These are phyloP conservation scores for Xiphophorus couchianus DNA, from an alignment of 2,113 vertebrate genomes.

Conservation along the genomic window DNA sequence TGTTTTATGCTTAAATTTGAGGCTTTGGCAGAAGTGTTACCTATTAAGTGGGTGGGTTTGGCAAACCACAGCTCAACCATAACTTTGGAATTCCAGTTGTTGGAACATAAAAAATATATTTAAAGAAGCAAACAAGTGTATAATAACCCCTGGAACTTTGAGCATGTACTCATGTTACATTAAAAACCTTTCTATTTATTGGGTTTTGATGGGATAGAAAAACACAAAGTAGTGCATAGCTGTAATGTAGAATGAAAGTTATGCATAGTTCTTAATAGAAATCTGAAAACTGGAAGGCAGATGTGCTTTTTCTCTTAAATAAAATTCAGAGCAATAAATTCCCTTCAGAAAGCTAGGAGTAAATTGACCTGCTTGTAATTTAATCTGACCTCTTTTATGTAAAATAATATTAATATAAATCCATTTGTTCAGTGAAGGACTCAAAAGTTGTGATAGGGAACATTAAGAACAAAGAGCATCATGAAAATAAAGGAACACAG, in stretches of 20 bases:
- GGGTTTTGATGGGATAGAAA: neutral
- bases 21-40: neutral
- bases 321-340: neutral
- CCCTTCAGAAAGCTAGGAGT: neutral
- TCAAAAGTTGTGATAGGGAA: too few relatives aligned
- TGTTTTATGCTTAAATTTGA: neutral
- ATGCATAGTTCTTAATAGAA: neutral
- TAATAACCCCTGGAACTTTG: neutral
- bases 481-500: too few relatives aligned
- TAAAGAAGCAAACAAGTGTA: too few relatives aligned
- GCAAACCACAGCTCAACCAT: neutral
- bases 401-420: neutral
- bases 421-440: neutral
- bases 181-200: neutral
- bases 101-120: neutral
- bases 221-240: neutral
- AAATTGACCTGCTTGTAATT: neutral
- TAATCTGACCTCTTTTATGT: neutral
- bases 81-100: neutral
- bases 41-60: neutral
- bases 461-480: too few relatives aligned
- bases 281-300: neutral
- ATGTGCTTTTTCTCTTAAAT: neutral
- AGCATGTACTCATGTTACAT: neutral
- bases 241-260: neutral